These are phyloP conservation scores for Eupithecia pulchellata DNA, from an alignment of 2,888 invertebrate genomes.

Conservation along the genomic window DNA sequence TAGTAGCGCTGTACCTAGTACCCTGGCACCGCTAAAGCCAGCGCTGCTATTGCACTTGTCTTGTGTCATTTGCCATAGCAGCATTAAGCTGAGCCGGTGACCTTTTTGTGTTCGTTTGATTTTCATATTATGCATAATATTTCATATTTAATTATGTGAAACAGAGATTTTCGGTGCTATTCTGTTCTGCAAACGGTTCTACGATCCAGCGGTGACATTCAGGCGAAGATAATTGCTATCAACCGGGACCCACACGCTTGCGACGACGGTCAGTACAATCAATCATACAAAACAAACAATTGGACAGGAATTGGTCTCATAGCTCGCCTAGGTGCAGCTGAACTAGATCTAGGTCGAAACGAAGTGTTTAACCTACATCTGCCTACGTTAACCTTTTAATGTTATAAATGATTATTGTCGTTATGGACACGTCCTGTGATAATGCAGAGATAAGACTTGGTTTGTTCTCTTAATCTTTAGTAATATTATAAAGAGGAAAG, in stretches of 20 bases:
- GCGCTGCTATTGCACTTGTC: no score
- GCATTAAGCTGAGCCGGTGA: no score
- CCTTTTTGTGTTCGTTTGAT: no score
- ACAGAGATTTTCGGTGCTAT: no score
- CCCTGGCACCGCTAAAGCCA: no score
- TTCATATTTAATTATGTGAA: no score
- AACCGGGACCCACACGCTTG: background rate
- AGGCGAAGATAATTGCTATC: background rate
- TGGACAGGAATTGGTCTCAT: slow-evolving; percentile 13
- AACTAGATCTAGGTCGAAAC: slow-evolving; percentile 50
- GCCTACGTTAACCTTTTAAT: slow-evolving; percentile 42
- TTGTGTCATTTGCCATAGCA: no score
- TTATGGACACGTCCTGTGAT: slow-evolving; percentile 18
- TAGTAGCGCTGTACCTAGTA: no score
- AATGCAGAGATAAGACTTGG: background rate
- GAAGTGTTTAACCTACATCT: slow-evolving; percentile 51
- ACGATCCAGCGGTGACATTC: no score
- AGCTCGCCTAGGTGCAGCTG: slow-evolving; percentile 29
- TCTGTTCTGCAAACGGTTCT: no score
- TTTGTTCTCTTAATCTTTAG: background rate
- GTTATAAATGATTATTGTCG: slow-evolving; percentile 13
- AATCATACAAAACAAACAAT: slow-evolving; percentile 24
- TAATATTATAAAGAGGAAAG: background rate
- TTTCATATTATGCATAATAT: no score
- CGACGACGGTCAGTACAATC: background rate